Conservation (phyloP, 2,113 vertebrate genomes). For the Choloepus hoffmanni region DNA sequence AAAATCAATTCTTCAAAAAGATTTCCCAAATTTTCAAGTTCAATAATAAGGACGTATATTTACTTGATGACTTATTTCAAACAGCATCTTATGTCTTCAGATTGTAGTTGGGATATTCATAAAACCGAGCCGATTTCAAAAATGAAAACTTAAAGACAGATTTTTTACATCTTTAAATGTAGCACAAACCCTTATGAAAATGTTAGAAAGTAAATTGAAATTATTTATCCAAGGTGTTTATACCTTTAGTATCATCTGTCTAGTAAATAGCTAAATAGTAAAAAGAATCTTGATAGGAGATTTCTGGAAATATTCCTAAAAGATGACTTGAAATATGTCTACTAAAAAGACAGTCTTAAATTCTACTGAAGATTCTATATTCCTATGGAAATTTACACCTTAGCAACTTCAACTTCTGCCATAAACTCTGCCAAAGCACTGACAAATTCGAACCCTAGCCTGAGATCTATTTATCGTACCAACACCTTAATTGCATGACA, state of each 20-base stretch:
- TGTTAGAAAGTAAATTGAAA: conserved; percentile 90
- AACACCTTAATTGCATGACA: conserved; percentile 94
- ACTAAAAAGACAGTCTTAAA: conserved; percentile 89
- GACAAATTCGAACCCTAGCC: conserved; percentile 92
- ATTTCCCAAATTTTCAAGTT: conserved; percentile 94
- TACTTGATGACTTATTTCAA: conserved; percentile 95
- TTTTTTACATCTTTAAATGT: conserved; percentile 92
- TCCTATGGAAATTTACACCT: conserved; percentile 91
- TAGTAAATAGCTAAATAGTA: conserved; percentile 91
- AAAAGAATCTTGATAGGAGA: conserved; percentile 94
- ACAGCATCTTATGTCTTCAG: conserved; percentile 90
- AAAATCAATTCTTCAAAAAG: conserved; percentile 93
- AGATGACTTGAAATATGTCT: conserved; percentile 90
- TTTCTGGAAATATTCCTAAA: conserved; percentile 95
- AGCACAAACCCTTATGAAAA: conserved; percentile 92
- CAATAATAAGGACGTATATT: conserved; percentile 94
- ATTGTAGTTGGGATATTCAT: conserved; percentile 90
- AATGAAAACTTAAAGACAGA: conserved; percentile 91
- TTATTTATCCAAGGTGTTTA: conserved; percentile 87
- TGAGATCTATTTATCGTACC: conserved; percentile 95
- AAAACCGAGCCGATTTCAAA: conserved; percentile 91
- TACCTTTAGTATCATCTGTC: conserved; percentile 89
- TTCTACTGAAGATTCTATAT: conserved; percentile 90
- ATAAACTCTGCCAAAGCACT: conserved; percentile 91
- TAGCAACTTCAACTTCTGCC: conserved; percentile 83